phyloP scores from a whole-genome alignment of 2,888 invertebrate genomes.

The Synanthedon myopaeformis region DNA sequence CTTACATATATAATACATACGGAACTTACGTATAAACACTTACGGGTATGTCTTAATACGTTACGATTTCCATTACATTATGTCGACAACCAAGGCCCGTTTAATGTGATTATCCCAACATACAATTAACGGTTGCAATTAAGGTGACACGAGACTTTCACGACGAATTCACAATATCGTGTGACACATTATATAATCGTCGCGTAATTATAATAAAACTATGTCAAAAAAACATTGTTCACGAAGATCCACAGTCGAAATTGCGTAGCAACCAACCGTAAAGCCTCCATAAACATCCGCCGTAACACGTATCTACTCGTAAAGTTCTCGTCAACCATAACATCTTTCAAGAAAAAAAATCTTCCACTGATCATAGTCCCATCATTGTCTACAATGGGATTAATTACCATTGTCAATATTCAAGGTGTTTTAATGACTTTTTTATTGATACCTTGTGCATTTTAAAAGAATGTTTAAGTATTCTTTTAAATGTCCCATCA shows the following conservation, averaged over 20 bases:
- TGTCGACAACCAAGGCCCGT: conserved; percentile 12
- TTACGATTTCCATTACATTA: conserved; percentile 13
- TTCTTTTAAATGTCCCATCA: no score
- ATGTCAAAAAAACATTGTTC: conserved; percentile 28
- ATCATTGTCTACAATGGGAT: conserved; percentile 38
- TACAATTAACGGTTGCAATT: conserved; percentile 26
- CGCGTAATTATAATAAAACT: conserved; percentile 23
- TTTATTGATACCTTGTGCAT: conserved; percentile 28
- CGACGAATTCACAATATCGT: conserved; percentile 31
- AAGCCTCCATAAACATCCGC: not conserved
- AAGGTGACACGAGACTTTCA: conserved; percentile 34
- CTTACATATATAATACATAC: not conserved
- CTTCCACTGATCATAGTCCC: conserved; percentile 27
- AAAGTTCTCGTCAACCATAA: not conserved
- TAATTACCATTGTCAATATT: conserved; percentile 58
- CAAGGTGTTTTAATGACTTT: conserved; percentile 26
- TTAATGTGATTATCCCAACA: conserved; percentile 22
- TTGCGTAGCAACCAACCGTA: conserved; percentile 2
- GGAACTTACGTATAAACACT: not conserved
- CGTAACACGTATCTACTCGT: not conserved
- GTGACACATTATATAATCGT: conserved; percentile 40
- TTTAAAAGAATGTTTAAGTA: no score
- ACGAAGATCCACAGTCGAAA: conserved; percentile 7
- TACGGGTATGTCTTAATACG: not conserved
- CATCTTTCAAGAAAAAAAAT: conserved; percentile 22